phyloP scores from a whole-genome alignment of 2,113 vertebrate species.

The Alouatta palliata region DNA sequence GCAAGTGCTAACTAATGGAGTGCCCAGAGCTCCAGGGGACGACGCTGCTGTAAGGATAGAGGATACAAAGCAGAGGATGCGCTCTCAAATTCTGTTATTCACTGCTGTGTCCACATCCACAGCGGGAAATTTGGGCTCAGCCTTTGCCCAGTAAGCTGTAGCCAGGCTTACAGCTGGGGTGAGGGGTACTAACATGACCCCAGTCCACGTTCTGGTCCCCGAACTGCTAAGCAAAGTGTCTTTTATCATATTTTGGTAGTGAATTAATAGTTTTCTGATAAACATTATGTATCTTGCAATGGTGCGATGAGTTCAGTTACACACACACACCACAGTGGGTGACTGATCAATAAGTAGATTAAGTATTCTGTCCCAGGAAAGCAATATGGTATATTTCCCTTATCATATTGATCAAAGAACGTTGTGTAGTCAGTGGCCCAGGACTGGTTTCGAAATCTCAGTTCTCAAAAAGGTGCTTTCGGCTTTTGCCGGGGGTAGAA shows the following conservation, averaged over 20 bases:
- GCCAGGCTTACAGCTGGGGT: not conserved
- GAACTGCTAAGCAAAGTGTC: not conserved
- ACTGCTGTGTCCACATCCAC: not conserved
- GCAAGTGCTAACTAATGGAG: conserved; percentile 2
- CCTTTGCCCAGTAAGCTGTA: not conserved
- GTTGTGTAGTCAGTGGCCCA: not conserved
- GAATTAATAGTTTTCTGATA: conserved; percentile 39
- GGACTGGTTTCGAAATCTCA: conserved; percentile 65
- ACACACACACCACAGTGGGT: not conserved
- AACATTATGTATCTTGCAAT: not conserved
- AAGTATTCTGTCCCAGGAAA: conserved; percentile 39
- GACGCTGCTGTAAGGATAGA: not conserved
- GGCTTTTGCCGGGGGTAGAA: not conserved
- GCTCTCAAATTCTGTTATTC: conserved; percentile 19
- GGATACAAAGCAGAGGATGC: not conserved
- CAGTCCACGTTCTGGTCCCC: not conserved
- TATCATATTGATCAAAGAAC: conserved; percentile 35
- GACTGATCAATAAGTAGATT: not conserved
- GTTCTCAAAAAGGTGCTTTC: conserved; percentile 60
- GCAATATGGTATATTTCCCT: conserved; percentile 36
- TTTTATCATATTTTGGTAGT: conserved; percentile 26
- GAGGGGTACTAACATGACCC: not conserved
- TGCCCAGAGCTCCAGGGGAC: not conserved
- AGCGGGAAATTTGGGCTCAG: not conserved
- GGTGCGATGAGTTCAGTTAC: not conserved